A percentile compares a stretch with the other conserved stretches of the same genome.
Evolutionary conservation across 2,113 vertebrate species (phyloP).

Genomic region (Scortum barcoo): DNA sequence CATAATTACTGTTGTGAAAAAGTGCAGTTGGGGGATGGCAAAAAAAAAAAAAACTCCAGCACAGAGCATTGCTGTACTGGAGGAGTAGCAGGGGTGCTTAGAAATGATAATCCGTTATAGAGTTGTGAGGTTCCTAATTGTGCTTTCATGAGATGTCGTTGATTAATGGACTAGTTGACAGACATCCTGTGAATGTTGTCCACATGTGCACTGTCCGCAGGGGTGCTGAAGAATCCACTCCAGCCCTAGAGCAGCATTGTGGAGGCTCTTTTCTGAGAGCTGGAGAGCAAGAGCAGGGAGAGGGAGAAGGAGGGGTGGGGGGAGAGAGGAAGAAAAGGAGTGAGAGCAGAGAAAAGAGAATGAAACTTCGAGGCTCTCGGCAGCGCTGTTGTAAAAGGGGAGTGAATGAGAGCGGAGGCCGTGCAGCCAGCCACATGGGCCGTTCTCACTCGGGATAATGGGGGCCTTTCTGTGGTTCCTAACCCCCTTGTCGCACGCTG

Average conservation of each 20-base stretch:
- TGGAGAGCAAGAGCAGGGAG: slow-evolving; percentile 26
- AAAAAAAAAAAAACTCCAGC: neutral
- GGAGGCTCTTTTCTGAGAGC: slow-evolving; percentile 65
- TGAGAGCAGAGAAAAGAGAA: slow-evolving; percentile 69
- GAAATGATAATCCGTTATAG: slow-evolving; percentile 67
- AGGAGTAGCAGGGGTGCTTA: slow-evolving; percentile 50
- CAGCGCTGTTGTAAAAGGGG: slow-evolving; percentile 67
- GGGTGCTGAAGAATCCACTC: slow-evolving; percentile 82
- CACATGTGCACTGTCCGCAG: slow-evolving; percentile 80
- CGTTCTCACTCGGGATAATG: slow-evolving; percentile 98
- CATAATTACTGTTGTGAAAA: slow-evolving; percentile 25
- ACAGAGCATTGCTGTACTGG: slow-evolving; percentile 14
- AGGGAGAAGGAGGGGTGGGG: slow-evolving; percentile 3
- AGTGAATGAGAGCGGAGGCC: slow-evolving; percentile 75
- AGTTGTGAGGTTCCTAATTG: slow-evolving; percentile 71
- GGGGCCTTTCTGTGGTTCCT: slow-evolving; percentile 91
- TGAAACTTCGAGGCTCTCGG: slow-evolving; percentile 79
- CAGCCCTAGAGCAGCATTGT: slow-evolving; percentile 78
- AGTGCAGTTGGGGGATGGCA: slow-evolving; percentile 19
- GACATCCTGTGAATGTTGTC: slow-evolving; percentile 80
- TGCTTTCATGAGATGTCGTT: slow-evolving; percentile 75
- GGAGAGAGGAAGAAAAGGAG: slow-evolving; percentile 31
- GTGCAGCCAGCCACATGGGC: slow-evolving; percentile 92
- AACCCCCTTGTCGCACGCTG: slow-evolving; percentile 92
- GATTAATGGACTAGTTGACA: slow-evolving; percentile 78